These are phyloP conservation scores for Paralichthys olivaceus DNA, from an alignment of 2,113 vertebrate species.

Conservation along the genomic window DNA sequence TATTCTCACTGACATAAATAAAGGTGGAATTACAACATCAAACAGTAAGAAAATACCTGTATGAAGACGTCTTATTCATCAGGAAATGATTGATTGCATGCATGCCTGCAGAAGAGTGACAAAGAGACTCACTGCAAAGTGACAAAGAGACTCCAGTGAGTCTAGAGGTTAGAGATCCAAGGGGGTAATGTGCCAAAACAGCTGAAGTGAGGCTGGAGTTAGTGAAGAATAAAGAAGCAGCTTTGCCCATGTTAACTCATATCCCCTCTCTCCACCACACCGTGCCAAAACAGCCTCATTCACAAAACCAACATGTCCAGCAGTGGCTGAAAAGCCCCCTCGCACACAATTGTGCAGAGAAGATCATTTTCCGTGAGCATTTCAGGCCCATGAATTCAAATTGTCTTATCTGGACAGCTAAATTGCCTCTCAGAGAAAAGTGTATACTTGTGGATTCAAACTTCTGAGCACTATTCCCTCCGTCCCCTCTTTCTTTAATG, in stretches of 20 bases:
- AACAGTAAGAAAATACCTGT: no score
- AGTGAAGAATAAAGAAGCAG: slow-evolving; percentile 62
- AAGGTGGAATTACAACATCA: no score
- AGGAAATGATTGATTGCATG: slow-evolving; percentile 13
- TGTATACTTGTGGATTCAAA: slow-evolving; percentile 59
- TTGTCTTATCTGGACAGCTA: slow-evolving; percentile 74
- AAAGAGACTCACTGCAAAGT: slow-evolving; percentile 70
- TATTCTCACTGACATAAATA: no score
- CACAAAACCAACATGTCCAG: slow-evolving; percentile 71
- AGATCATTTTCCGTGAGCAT: slow-evolving; percentile 56
- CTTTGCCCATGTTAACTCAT: slow-evolving; percentile 66
- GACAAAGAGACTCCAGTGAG: slow-evolving; percentile 79
- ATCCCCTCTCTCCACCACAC: slow-evolving; percentile 40
- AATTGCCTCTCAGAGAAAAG: slow-evolving; percentile 73
- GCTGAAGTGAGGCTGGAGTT: slow-evolving; percentile 67
- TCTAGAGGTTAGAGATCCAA: slow-evolving; percentile 72
- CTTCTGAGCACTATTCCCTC: slow-evolving; percentile 57
- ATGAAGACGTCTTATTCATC: no score
- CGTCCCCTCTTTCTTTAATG: slow-evolving; percentile 54
- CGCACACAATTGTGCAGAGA: slow-evolving; percentile 44
- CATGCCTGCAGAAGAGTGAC: slow-evolving; percentile 54
- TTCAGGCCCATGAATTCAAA: slow-evolving; percentile 60
- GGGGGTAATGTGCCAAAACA: slow-evolving; percentile 70
- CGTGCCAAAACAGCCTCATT: slow-evolving; percentile 74
- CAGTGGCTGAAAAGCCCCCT: slow-evolving; percentile 60